phyloP scores from a whole-genome alignment of 2,797 vertebrate genomes.

The Cossypha niveicapilla region DNA sequence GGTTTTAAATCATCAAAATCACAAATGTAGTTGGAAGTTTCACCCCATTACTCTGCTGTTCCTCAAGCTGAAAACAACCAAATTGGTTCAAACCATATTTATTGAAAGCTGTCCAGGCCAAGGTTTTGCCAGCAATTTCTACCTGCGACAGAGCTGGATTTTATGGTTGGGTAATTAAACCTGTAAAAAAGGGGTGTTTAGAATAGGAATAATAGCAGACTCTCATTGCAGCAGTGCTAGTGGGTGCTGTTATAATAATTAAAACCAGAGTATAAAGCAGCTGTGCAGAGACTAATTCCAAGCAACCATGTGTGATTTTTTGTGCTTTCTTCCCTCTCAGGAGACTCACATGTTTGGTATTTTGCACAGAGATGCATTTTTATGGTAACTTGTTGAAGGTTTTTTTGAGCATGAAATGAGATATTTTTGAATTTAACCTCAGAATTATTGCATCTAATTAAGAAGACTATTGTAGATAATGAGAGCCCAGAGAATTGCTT shows the following conservation, averaged over 20 bases:
- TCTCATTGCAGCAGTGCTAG: conserved; percentile 6
- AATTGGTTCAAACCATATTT: not conserved
- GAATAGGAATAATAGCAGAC: not conserved
- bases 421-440: conserved; percentile 46
- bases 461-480: conserved; percentile 25
- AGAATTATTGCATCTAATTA: conserved; percentile 55
- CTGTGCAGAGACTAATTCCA: conserved; percentile 34
- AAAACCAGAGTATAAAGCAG: conserved; percentile 40
- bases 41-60: not conserved
- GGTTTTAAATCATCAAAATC: not conserved
- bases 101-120: not conserved
- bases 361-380: conserved; percentile 26
- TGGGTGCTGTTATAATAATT: conserved; percentile 24
- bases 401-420: conserved; percentile 32
- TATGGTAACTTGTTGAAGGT: conserved; percentile 26
- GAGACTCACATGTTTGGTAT: not conserved
- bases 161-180: not conserved
- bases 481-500: conserved; percentile 30
- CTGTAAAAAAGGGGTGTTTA: not conserved
- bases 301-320: not conserved
- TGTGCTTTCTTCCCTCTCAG: not conserved
- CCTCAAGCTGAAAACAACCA: not conserved
- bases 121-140: not conserved
- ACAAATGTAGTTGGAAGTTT: not conserved
- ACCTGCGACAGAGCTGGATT: not conserved